These are phyloP conservation scores for Eumeta japonica DNA, from an alignment of 1,140 invertebrate species.

Conservation along the genomic window DNA sequence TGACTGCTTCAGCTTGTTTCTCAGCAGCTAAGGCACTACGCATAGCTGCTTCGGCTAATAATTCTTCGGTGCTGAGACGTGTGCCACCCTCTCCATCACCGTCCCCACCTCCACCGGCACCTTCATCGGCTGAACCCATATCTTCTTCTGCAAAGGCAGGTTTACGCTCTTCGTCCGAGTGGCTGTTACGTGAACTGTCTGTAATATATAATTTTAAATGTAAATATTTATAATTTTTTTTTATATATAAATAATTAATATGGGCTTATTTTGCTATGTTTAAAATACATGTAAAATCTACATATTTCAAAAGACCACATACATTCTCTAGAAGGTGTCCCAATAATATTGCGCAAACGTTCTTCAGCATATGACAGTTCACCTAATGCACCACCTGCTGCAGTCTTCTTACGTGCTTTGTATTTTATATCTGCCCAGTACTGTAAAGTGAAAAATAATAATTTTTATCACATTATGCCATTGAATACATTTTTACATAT, in stretches of 20 bases:
- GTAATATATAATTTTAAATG: not conserved
- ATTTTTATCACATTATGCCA: too few species aligned
- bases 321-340: too few species aligned
- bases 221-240: too few species aligned
- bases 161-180: conserved; percentile 37
- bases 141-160: conserved; percentile 26
- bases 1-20: conserved; percentile 43
- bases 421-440: conserved; percentile 51
- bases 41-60: conserved; percentile 44
- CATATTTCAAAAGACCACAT: too few species aligned
- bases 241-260: not conserved
- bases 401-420: conserved; percentile 40
- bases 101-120: conserved; percentile 17
- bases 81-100: conserved; percentile 9
- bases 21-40: conserved; percentile 40
- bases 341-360: conserved; percentile 34
- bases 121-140: conserved; percentile 21
- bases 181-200: conserved; percentile 10
- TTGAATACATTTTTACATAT: too few species aligned
- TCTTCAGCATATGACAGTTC: conserved; percentile 40
- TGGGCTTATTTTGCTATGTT: not conserved
- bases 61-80: conserved; percentile 31
- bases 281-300: not conserved
- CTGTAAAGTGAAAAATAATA: conserved; percentile 20
- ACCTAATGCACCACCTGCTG: conserved; percentile 33